Conservation (phyloP, 2,113 vertebrate species). For the Dipodomys ordii region DNA sequence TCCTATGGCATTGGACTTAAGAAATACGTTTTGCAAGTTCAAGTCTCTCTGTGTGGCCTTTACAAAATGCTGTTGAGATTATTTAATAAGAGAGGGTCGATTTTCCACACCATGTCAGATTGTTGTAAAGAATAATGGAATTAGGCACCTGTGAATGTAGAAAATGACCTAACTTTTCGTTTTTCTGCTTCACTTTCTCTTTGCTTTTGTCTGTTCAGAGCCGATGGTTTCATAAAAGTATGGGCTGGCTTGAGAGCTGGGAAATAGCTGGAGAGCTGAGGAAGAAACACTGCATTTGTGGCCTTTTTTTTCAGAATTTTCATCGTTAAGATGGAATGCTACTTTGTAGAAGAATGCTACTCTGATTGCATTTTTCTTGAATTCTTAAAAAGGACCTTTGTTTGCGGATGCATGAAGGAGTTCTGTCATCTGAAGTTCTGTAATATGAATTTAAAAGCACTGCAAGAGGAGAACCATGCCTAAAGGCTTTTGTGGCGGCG, state of each 20-base stretch:
- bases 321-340: background rate
- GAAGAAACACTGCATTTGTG: slow-evolving; percentile 43
- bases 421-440: too few species aligned
- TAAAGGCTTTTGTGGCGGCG: background rate
- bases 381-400: slow-evolving; percentile 56
- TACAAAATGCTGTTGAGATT: slow-evolving; percentile 20
- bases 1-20: background rate
- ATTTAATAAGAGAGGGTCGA: background rate
- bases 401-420: background rate
- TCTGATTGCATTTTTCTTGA: slow-evolving; percentile 44
- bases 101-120: background rate
- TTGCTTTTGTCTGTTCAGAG: background rate
- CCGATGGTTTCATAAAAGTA: background rate
- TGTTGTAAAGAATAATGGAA: slow-evolving; percentile 2
- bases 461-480: background rate
- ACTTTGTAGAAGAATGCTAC: background rate
- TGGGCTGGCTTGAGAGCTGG: background rate
- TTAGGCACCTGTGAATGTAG: background rate
- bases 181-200: background rate
- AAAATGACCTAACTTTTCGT: background rate
- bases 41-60: background rate
- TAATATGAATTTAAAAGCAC: background rate
- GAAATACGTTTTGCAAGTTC: background rate
- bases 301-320: slow-evolving; percentile 57
- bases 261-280: background rate